Evolutionary conservation across 2,797 vertebrate genomes (phyloP).

Genomic region (Xerus rutilus): DNA sequence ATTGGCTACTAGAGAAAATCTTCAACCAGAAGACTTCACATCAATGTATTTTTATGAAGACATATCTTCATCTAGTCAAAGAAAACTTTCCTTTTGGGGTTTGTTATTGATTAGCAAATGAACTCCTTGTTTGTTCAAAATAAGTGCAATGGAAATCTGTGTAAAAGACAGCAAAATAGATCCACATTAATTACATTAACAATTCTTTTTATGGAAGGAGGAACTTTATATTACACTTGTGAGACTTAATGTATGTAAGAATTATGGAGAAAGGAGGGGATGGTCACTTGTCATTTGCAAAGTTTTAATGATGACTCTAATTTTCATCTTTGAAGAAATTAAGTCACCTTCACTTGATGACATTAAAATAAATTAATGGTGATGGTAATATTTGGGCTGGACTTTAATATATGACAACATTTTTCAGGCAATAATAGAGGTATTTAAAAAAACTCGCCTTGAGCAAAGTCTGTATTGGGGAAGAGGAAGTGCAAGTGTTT

Average conservation of each 20-base stretch:
- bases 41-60: not conserved
- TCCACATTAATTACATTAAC: conserved; percentile 21
- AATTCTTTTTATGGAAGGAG: not conserved
- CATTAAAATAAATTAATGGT: conserved; percentile 1
- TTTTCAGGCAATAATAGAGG: not conserved
- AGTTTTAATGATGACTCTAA: not conserved
- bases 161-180: not conserved
- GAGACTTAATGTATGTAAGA: not conserved
- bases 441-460: not conserved
- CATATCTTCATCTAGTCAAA: conserved; percentile 32
- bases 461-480: not conserved
- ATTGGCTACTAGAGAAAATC: not conserved
- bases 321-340: conserved; percentile 1
- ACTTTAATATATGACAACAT: not conserved
- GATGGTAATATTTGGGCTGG: not conserved
- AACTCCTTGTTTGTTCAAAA: not conserved
- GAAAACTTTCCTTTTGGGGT: not conserved
- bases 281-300: not conserved
- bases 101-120: conserved; percentile 7
- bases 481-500: not conserved
- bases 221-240: not conserved
- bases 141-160: not conserved
- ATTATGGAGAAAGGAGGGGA: not conserved
- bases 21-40: not conserved
- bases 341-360: not conserved